A percentile compares a stretch with the other conserved stretches of the same genome.
Conservation (phyloP, 2,797 vertebrate genomes). For the Peromyscus eremicus region DNA sequence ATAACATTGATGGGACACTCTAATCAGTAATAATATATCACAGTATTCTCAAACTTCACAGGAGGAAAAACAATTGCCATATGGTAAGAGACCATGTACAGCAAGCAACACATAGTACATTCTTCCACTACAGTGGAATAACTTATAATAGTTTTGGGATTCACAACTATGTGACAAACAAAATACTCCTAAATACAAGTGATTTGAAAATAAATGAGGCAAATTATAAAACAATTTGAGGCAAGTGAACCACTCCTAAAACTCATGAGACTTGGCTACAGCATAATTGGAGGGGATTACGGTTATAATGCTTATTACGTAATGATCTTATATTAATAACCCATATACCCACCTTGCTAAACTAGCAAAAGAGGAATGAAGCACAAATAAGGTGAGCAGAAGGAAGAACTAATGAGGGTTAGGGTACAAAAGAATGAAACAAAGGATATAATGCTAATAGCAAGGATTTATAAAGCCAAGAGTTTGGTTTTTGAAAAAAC, state of each 20-base stretch:
- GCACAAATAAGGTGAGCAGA: not conserved
- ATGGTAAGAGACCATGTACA: not conserved
- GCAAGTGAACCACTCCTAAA: not conserved
- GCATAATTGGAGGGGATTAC: not conserved
- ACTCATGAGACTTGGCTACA: not conserved
- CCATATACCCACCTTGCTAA: not conserved
- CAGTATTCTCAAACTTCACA: not conserved
- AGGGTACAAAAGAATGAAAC: not conserved
- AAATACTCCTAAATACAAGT: not conserved
- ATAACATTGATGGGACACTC: not conserved
- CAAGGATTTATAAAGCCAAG: not conserved
- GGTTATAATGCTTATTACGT: not conserved
- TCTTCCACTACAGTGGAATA: not conserved
- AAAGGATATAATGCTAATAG: not conserved
- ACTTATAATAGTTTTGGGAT: not conserved
- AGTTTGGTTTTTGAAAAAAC: not conserved
- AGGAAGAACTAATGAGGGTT: not conserved
- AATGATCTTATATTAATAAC: not conserved
- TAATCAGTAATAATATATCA: not conserved
- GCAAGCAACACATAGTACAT: not conserved
- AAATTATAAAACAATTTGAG: not conserved
- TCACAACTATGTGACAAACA: slow-evolving; percentile 18
- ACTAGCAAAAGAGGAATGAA: not conserved
- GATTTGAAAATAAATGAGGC: not conserved
- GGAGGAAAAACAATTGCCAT: not conserved